Evolutionary conservation across 2,113 vertebrate genomes (phyloP).

Genomic region (Reinhardtius hippoglossoides): DNA sequence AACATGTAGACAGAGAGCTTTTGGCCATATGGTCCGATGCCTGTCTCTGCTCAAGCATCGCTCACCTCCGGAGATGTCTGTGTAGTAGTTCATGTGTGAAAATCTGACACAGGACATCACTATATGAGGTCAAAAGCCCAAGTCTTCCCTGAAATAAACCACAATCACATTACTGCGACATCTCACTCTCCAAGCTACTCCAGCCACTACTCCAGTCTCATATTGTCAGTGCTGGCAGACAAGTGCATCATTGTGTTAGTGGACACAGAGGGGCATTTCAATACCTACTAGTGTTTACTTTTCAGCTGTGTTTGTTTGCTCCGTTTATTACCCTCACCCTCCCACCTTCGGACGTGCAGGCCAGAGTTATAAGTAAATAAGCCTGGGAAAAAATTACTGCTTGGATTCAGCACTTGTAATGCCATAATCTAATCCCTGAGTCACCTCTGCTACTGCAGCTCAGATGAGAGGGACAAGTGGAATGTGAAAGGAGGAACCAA

Average conservation of each 20-base stretch:
- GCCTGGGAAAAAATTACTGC: neutral
- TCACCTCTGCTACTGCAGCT: neutral
- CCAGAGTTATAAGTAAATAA: neutral
- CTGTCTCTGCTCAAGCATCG: too few relatives aligned
- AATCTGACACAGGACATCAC: neutral
- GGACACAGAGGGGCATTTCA: constrained; percentile 56
- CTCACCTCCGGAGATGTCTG: too few relatives aligned
- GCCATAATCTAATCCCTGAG: constrained; percentile 22
- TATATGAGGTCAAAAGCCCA: neutral
- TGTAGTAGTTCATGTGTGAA: too few relatives aligned
- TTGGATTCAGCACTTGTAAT: constrained; percentile 2
- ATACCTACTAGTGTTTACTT: constrained; percentile 57
- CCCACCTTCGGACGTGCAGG: constrained; percentile 10
- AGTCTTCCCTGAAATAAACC: constrained; percentile 12
- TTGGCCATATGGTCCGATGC: too few relatives aligned
- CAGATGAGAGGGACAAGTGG: neutral
- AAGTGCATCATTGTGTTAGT: constrained; percentile 59
- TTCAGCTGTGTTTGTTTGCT: constrained; percentile 55
- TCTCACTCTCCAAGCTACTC: constrained; percentile 47
- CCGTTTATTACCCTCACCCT: constrained; percentile 24
- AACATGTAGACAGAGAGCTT: too few relatives aligned
- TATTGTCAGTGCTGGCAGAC: constrained; percentile 46
- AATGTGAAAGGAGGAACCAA: neutral
- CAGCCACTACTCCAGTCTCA: constrained; percentile 50
- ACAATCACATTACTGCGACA: constrained; percentile 25